phyloP scores from a whole-genome alignment of 2,888 invertebrate species.

The Frankliniella intonsa region DNA sequence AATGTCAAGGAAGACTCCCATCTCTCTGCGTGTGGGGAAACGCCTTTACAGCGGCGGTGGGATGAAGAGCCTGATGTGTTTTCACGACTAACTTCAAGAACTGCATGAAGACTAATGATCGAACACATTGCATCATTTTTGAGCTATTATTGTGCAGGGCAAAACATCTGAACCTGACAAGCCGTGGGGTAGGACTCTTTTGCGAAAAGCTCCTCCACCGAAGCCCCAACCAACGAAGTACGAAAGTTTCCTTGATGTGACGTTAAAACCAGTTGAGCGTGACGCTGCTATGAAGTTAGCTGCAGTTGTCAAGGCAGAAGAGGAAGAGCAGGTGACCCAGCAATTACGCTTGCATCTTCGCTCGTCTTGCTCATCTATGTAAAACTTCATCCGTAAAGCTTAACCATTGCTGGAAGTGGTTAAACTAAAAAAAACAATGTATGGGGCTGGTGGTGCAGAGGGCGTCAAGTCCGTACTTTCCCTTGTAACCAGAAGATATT shows the following conservation, averaged over 20 bases:
- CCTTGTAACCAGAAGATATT: too few species aligned
- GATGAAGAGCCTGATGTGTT: too few species aligned
- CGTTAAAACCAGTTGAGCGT: slow-evolving; percentile 56
- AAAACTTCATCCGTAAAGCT: background rate
- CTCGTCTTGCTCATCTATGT: background rate
- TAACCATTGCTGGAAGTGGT: background rate
- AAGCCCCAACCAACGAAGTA: slow-evolving; percentile 49
- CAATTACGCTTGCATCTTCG: background rate
- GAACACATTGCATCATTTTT: background rate
- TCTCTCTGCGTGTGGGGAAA: background rate
- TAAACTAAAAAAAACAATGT: background rate
- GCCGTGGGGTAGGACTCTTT: background rate
- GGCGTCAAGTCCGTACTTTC: too few species aligned
- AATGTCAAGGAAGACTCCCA: background rate
- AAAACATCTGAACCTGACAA: background rate
- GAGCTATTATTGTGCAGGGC: slow-evolving; percentile 2
- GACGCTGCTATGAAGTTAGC: slow-evolving; percentile 35
- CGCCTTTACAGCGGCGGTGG: too few species aligned
- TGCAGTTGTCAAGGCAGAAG: slow-evolving; percentile 45
- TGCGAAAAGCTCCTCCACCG: slow-evolving; percentile 37
- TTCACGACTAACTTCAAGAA: background rate
- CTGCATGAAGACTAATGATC: background rate
- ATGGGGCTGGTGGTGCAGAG: too few species aligned
- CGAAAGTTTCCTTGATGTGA: slow-evolving; percentile 56
- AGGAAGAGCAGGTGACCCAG: slow-evolving; percentile 37